Conservation (phyloP, 1,140 invertebrate species). For the Papilio glaucus region DNA sequence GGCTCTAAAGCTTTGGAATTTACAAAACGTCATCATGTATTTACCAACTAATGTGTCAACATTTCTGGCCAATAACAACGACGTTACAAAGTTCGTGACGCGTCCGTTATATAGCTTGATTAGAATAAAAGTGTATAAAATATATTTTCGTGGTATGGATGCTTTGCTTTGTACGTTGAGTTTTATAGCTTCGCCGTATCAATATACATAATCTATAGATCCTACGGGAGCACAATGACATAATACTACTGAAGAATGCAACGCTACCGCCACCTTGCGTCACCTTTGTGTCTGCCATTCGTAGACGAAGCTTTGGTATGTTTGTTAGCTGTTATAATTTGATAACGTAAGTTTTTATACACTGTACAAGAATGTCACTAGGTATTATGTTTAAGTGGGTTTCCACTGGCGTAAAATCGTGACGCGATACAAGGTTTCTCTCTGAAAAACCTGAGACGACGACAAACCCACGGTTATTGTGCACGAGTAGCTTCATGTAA, state of each 20-base stretch:
- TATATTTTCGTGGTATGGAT: neutral
- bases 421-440: no score
- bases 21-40: neutral
- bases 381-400: no score
- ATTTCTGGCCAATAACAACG: neutral
- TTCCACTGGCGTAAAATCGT: no score
- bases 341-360: no score
- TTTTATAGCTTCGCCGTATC: neutral
- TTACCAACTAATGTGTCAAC: neutral
- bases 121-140: neutral
- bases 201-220: neutral
- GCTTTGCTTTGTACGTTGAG: neutral
- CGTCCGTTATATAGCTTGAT: constrained; percentile 5
- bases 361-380: no score
- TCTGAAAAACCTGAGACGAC: no score
- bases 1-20: neutral
- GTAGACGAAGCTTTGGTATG: no score
- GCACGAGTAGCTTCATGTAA: no score
- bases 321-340: no score
- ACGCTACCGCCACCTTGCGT: no score
- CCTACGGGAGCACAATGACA: neutral
- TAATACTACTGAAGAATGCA: neutral
- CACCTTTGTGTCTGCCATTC: no score
- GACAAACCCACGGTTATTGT: no score
- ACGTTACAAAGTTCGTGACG: neutral